Base-by-base conservation (phyloP, 1,140 invertebrate species). In the Zaprionus africanus region DNA sequence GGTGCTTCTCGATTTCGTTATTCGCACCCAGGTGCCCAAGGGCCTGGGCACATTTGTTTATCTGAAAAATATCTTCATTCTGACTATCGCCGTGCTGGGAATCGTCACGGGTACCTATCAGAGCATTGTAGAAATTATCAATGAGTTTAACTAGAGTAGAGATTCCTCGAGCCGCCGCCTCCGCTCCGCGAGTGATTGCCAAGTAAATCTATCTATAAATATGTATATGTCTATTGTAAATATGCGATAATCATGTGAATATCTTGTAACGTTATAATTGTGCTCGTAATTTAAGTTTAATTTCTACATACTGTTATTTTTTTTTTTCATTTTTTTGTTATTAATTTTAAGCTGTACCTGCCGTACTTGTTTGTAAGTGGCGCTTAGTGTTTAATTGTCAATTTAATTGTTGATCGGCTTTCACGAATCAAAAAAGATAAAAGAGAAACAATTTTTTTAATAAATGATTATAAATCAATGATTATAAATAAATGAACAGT, bases 1-100 rank as follows among this genome's bases (percentile, higher is more conserved):
- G 1, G 96, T 98, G 2, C 93, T 98, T 15, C 96, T 99, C 57
- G 97, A 99, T 81, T 94, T 98, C 63, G 93, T 96, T 1, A 93
- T 95, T 0, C 93, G 93, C 56, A 94, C 93, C 78, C 93, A 94
- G 34, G 93, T 94, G 67, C 91, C 92, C 3, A 84, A 93, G 7
- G 91, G 93, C 0, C 78, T 94, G 4, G 92, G 93, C 4, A 61
- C 76, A 0, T 86, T 91, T 46, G 93, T 93, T 5, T 81, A 94
- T 5, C 26, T 93, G 15, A 97, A 97, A 81, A 94, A 97, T 81
- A 67, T 94, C 4, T 54, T 93, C n/a, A 96, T 97, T 36, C 92
- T 96, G 1, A n/a, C 94, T 0, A 93, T 97, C 28, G 96, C 96
- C 1, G 38, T 96, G 1, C 82, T 96, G 46, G 96, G 96, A 4